These are phyloP conservation scores for Centropus bengalensis DNA, from an alignment of 2,113 vertebrate species.

Conservation along the genomic window DNA sequence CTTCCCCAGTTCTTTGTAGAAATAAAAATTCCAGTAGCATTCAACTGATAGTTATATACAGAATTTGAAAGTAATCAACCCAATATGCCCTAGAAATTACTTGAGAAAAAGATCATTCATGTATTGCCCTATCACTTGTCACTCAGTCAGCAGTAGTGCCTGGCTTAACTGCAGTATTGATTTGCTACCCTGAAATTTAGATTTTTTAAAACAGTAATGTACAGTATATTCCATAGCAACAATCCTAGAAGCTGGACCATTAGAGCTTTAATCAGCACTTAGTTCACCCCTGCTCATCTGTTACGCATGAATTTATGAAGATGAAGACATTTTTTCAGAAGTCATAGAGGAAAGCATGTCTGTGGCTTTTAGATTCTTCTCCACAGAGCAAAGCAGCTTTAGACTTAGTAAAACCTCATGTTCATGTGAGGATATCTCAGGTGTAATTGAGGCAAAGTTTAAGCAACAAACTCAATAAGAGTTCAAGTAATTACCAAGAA, in stretches of 20 bases:
- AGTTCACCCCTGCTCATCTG: background rate
- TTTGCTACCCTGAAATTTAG: background rate
- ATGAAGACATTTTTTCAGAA: background rate
- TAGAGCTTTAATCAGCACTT: background rate
- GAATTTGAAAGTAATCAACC: background rate
- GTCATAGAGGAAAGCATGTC: background rate
- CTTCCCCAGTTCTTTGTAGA: background rate
- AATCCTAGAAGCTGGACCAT: background rate
- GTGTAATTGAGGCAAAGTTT: background rate
- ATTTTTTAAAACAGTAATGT: background rate
- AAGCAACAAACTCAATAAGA: background rate
- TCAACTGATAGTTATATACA: background rate
- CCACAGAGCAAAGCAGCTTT: background rate
- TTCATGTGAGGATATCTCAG: background rate
- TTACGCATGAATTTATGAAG: background rate
- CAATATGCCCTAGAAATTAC: constrained; percentile 6
- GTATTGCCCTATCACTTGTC: background rate
- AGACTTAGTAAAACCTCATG: background rate
- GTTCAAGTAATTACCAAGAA: background rate
- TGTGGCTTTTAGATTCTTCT: background rate
- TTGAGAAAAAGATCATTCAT: constrained; percentile 3
- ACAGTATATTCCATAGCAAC: background rate
- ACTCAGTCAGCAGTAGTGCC: constrained; percentile 7
- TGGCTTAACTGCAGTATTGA: constrained; percentile 20
- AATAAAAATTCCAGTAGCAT: background rate